Evolutionary conservation across 64 coral and sea anemone genomes (phyloP).

Genomic region (Porites australiensis): DNA sequence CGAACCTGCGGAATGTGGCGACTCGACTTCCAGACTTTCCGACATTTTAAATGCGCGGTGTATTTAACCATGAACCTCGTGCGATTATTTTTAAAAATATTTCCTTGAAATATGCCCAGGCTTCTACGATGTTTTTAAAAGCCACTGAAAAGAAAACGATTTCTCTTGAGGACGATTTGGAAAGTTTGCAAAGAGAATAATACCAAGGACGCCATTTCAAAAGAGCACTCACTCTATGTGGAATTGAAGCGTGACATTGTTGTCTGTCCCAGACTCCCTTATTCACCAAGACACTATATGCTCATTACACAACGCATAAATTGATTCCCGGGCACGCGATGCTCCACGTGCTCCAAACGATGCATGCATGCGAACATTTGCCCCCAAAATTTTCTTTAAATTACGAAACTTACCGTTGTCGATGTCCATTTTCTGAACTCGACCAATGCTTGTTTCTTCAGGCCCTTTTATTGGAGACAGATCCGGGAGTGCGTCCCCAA

Average conservation of each 20-base stretch:
- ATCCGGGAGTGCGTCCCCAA: slow-evolving; percentile 53
- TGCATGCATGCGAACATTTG: too few species aligned
- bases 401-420: neutral
- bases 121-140: neutral
- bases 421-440: neutral
- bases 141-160: too few species aligned
- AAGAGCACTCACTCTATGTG: neutral
- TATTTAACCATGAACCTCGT: too few species aligned
- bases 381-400: too few species aligned
- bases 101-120: too few species aligned
- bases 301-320: neutral
- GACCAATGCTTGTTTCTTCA: neutral
- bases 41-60: neutral
- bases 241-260: neutral
- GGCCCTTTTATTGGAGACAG: slow-evolving; percentile 61
- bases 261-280: slow-evolving; percentile 22
- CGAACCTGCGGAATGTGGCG: slow-evolving; percentile 3
- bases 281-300: neutral
- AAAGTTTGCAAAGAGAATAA: neutral
- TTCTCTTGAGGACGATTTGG: neutral
- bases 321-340: too few species aligned
- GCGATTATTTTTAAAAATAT: too few species aligned
- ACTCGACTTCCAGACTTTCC: neutral
- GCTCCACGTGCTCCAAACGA: too few species aligned
- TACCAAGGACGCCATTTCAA: neutral